Conservation (phyloP, 2,797 vertebrate species). For the Rhyacichthys aspro region DNA sequence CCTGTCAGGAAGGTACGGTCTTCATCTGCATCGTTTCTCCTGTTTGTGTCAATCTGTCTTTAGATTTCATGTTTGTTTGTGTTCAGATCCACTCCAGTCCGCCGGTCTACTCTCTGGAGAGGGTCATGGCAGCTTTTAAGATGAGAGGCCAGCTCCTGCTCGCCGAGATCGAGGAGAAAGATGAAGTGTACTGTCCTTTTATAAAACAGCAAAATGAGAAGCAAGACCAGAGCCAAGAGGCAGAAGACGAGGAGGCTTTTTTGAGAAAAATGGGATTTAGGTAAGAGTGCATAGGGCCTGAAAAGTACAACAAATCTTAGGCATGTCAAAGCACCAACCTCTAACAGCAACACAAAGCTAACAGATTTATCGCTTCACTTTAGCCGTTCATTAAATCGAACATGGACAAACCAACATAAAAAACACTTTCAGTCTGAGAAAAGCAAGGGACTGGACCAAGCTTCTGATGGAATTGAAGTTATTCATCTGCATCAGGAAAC, state of each 20-base stretch:
- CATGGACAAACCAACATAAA: constrained; percentile 78
- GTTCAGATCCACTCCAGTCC: constrained; percentile 81
- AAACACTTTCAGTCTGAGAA: constrained; percentile 37
- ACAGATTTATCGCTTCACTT: constrained; percentile 1
- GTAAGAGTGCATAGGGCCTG: constrained; percentile 65
- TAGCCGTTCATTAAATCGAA: constrained; percentile 78
- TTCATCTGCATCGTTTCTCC: background rate
- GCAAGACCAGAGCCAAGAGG: constrained; percentile 62
- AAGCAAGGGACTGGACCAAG: constrained; percentile 6
- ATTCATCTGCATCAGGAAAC: constrained; percentile 19
- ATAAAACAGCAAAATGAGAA: constrained; percentile 58
- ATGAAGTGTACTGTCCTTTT: constrained; percentile 82
- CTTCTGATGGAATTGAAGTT: constrained; percentile 9
- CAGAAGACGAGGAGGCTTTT: constrained; percentile 38
- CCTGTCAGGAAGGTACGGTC: constrained; percentile 79
- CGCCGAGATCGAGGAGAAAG: constrained; percentile 86
- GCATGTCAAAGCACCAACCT: too few relatives aligned
- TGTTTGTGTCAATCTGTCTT: constrained; percentile 12
- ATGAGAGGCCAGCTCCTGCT: constrained; percentile 84
- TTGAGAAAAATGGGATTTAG: constrained; percentile 66
- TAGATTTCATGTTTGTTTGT: background rate
- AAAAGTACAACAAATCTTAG: too few relatives aligned
- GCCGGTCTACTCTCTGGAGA: constrained; percentile 79
- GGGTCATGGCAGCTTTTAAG: constrained; percentile 86
- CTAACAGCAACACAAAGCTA: too few relatives aligned